These are phyloP conservation scores for Erythrolamprus reginae DNA, from an alignment of 2,113 vertebrate species.

Conservation along the genomic window DNA sequence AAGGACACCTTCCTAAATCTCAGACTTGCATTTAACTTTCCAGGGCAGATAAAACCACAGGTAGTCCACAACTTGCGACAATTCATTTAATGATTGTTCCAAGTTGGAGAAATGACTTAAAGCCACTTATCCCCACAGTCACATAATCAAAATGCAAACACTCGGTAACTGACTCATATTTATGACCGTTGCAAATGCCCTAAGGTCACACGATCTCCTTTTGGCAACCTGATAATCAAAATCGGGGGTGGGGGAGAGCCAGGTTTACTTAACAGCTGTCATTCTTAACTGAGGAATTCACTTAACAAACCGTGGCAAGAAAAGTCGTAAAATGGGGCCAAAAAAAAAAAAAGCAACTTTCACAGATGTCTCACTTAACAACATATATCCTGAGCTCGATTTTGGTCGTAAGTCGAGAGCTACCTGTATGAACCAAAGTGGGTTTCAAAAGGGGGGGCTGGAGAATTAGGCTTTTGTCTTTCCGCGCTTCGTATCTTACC, in stretches of 20 bases:
- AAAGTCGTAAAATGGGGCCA: no score
- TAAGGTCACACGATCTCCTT: no score
- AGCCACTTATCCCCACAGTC: fast-evolving
- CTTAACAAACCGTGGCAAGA: neutral
- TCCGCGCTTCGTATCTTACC: neutral
- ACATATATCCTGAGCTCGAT: neutral
- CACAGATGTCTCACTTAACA: no score
- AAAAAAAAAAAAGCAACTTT: no score
- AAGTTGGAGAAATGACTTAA: neutral
- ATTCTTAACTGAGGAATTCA: neutral
- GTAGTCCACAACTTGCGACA: fast-evolving
- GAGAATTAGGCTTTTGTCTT: neutral
- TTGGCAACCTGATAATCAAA: neutral
- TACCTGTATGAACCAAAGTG: neutral
- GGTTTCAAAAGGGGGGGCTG: no score
- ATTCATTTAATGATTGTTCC: neutral
- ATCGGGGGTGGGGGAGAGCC: neutral
- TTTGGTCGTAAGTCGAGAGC: neutral
- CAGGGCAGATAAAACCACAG: neutral
- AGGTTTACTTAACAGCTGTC: neutral
- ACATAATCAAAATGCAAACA: neutral
- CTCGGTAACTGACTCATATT: neutral
- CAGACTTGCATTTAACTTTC: neutral
- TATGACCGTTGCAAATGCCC: neutral
- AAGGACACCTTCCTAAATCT: neutral